Percentiles rank a stretch among this genome's conserved stretches.
These are phyloP conservation scores for Sphaerophoria rueppellii DNA, from an alignment of 2,888 invertebrate species.

Conservation along the genomic window DNA sequence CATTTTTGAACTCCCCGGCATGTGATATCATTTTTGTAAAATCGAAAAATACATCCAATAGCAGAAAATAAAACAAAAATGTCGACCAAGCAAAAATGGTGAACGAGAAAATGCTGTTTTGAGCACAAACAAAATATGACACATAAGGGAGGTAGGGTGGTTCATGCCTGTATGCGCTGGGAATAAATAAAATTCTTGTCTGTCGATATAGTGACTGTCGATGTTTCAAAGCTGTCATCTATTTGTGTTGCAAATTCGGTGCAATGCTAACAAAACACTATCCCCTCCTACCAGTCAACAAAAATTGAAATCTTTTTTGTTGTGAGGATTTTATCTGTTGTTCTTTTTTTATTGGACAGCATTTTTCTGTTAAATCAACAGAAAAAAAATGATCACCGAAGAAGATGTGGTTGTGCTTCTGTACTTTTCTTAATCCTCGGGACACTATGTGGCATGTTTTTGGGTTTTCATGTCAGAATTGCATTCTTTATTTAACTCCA, in stretches of 20 bases:
- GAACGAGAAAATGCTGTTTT: slow-evolving; percentile 63
- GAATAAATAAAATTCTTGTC: not conserved
- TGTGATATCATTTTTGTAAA: slow-evolving; percentile 53
- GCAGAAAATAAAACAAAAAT: slow-evolving; percentile 33
- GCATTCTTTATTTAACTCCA: not conserved
- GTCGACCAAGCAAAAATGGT: slow-evolving; percentile 54
- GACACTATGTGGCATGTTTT: slow-evolving; percentile 47
- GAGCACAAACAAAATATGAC: slow-evolving; percentile 56
- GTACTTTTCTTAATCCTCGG: slow-evolving; percentile 40
- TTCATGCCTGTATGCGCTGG: slow-evolving; percentile 2
- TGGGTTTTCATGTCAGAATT: slow-evolving; percentile 38
- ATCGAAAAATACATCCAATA: slow-evolving; percentile 22
- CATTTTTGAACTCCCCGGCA: slow-evolving; percentile 22
- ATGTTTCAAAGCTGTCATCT: slow-evolving; percentile 67
- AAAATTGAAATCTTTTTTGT: slow-evolving; percentile 22
- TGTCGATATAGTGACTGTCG: slow-evolving; percentile 36
- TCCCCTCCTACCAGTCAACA: slow-evolving; percentile 33
- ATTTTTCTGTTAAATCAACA: slow-evolving; percentile 55
- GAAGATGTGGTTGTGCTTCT: slow-evolving; percentile 17
- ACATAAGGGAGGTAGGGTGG: slow-evolving; percentile 33
- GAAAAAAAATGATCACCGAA: slow-evolving; percentile 38
- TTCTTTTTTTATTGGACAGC: not conserved
- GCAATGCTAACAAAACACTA: slow-evolving; percentile 60
- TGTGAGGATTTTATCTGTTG: slow-evolving; percentile 15
- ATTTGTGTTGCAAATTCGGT: slow-evolving; percentile 70